Base-by-base conservation (phyloP, 2,797 vertebrate genomes). In the Eulemur rubriventer region DNA sequence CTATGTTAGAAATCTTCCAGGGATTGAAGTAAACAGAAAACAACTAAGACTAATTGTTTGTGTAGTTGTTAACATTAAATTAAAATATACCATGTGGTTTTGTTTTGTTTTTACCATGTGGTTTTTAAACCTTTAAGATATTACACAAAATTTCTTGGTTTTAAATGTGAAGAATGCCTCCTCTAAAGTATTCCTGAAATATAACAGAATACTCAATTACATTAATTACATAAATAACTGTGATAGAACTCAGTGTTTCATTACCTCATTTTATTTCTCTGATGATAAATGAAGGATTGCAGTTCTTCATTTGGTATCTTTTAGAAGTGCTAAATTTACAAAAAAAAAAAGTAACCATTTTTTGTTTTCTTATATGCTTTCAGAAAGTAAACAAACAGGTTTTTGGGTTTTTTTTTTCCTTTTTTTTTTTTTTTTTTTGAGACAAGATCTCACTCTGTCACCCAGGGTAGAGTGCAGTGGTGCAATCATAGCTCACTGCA, bases 381-480 rank as follows among this genome's bases (percentile, higher is more conserved):
- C 55, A 94, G 75, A 92, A 96, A 91, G 55, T 70, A 95, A 97
- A 86, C 4, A 96, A 91, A 85, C 55, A 63, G 13, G 13, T 65
- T 9, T n/a, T 41, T 41, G 41, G 41, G 41, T 4, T 1, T 33
- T n/a, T 30, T 30, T 63, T 17, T 41, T 5, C 41, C n/a, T 7
- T 63, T 65, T 33, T 2, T 30, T 14, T 65, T 17, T n/a, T 7
- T 65, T 17, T 65, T n/a, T n/a, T 65, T 65, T n/a, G 63, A n/a
- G 16, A 65, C 17, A n/a, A 30, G 20, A 1, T 67, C n/a, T 69
- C 65, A 22, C 35, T 69, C 18, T 38, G 61, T 65, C 63, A 65
- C 33, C 63, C 33, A n/a, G 17, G 16, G 14, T 65, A 65, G 33
- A n/a, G 33, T 18, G 33, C 16, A n/a, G 63, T 65, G 61, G 16